Base-by-base conservation (phyloP, 1,140 invertebrate species). In the Protaetia brevitarsis region DNA sequence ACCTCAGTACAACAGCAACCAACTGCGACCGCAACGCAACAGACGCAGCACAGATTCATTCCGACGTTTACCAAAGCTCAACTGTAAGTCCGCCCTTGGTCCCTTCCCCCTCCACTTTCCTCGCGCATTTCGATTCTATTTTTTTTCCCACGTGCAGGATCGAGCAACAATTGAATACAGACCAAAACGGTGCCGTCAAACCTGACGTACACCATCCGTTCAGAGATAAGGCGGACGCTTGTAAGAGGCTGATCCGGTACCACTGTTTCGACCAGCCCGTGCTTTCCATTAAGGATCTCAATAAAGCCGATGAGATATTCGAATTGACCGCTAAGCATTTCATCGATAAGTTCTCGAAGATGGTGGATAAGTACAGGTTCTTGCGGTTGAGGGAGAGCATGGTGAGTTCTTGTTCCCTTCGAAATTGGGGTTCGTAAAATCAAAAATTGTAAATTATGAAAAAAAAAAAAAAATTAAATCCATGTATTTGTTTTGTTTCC, bases 351-450 rank as follows among this genome's bases (percentile, higher is more conserved):
- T 91, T 89, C 73, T 82, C 84, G 11, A 81, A 83, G 45, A 88
- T 95, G 84, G 85, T 88, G 68, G 87, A 88, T 71, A 94, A 92
- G 78, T 94, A 92, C 76, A 85, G 88, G 57, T 86, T 87, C 74
- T 81, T 94, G 11, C 77, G 94, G n/a, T 77, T 93, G 51, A 90
- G 92, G 79, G 91, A 94, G 70, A 93, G 90, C 72, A 92, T 89
- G 87, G 91, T 94, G 80, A 26, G 57, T 59, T 27, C 8, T 13
- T 11, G 11, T 21, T 56, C 19, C 3, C 23, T 2, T 27, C 11
- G 16, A 11, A 27, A 11, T 21, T 56, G 1, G 16, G 51, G 13
- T 21, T 34, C 7, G 7, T 34, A 7, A 34, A 34, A 7, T 34
- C n/a, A 34, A 34, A 34, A 34, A 7, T 34, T n/a, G n/a, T n/a